These are phyloP conservation scores for Daphoenositta chrysoptera DNA, from an alignment of 2,113 vertebrate species.

Conservation along the genomic window DNA sequence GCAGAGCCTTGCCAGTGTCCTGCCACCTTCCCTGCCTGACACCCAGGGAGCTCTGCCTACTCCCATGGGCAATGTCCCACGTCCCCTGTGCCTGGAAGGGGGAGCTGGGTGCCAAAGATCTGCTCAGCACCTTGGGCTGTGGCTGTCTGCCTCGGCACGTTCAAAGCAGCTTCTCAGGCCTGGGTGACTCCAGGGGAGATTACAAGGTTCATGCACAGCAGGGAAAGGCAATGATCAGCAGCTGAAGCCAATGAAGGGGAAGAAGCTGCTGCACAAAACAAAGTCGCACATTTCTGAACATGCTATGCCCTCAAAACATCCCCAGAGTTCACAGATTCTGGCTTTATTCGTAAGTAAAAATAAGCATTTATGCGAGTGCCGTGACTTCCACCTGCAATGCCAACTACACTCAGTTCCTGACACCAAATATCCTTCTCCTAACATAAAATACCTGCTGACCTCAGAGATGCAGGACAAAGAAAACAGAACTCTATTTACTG, in stretches of 20 bases:
- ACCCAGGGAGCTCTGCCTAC: not conserved
- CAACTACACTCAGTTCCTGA: not conserved
- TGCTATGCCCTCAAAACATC: not conserved
- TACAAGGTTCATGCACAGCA: not conserved
- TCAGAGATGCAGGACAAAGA: not conserved
- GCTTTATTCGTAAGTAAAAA: not conserved
- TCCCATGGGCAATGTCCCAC: accelerated
- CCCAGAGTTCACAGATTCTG: not conserved
- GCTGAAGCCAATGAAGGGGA: not conserved
- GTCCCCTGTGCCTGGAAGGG: not conserved
- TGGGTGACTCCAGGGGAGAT: not conserved
- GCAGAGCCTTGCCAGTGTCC: not conserved
- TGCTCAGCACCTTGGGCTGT: not conserved
- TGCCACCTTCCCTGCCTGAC: not conserved
- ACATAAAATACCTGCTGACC: not conserved
- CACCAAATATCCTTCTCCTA: not conserved
- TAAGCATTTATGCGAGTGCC: not conserved
- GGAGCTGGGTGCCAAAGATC: not conserved
- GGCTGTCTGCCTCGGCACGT: not conserved
- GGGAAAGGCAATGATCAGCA: not conserved
- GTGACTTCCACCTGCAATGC: not conserved
- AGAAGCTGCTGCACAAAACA: not conserved
- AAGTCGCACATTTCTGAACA: not conserved
- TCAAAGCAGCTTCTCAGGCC: not conserved
- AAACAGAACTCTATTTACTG: not conserved